Conservation (phyloP, 2,888 invertebrate species). For the Pocota personata region DNA sequence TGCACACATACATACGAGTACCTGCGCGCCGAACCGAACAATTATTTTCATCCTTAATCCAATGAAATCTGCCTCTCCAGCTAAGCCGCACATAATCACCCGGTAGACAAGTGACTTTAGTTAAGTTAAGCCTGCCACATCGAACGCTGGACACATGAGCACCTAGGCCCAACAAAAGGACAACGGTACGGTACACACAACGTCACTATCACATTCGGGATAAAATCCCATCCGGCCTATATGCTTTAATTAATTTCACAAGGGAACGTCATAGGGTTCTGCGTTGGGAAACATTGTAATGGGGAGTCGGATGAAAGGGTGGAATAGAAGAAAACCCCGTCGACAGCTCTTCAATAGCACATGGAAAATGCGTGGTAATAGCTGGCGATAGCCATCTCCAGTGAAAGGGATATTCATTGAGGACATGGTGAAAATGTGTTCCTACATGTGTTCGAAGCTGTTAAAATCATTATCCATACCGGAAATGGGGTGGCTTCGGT, state of each 20-base stretch:
- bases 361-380: conserved; percentile 42
- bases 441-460: conserved; percentile 56
- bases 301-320: not conserved
- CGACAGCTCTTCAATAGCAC: conserved; percentile 5
- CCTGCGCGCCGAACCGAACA: conserved; percentile 41
- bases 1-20: not conserved
- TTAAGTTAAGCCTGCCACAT: conserved; percentile 45
- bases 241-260: conserved; percentile 61
- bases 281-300: not conserved
- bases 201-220: not conserved
- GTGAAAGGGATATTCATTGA: conserved; percentile 34
- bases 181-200: not conserved
- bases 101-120: conserved; percentile 50
- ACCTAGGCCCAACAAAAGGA: conserved; percentile 22
- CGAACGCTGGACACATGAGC: conserved; percentile 18
- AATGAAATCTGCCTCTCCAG: conserved; percentile 34
- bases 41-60: conserved; percentile 58
- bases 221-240: conserved; percentile 29
- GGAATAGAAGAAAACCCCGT: not conserved
- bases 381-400: conserved; percentile 33
- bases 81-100: conserved; percentile 59
- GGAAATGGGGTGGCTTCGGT: conserved; percentile 21
- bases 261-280: conserved; percentile 10
- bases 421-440: conserved; percentile 49
- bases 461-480: conserved; percentile 47